phyloP scores from a whole-genome alignment of 2,888 invertebrate species.

The Lydus trimaculatus region DNA sequence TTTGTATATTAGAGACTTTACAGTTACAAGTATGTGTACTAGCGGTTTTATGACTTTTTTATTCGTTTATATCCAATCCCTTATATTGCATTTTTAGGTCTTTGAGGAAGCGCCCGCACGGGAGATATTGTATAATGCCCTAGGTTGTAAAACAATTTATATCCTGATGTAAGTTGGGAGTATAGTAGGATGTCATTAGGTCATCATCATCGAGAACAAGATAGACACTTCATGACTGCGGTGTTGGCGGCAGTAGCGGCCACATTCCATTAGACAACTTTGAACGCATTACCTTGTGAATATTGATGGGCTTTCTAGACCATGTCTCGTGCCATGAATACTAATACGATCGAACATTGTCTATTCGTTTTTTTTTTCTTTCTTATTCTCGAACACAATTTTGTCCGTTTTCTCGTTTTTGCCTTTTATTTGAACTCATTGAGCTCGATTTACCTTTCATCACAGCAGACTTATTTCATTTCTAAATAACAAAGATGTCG shows the following conservation, averaged over 20 bases:
- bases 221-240: slow-evolving; percentile 34
- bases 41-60: slow-evolving; percentile 42
- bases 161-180: slow-evolving; percentile 32
- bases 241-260: slow-evolving; percentile 45
- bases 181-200: slow-evolving; percentile 40
- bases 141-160: slow-evolving; percentile 41
- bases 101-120: slow-evolving; percentile 35
- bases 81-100: slow-evolving; percentile 41
- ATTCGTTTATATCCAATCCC: slow-evolving; percentile 43
- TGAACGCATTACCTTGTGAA: slow-evolving; percentile 55
- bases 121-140: slow-evolving; percentile 42
- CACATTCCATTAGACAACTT: slow-evolving; percentile 58
- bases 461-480: slow-evolving; percentile 26
- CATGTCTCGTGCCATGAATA: slow-evolving; percentile 51
- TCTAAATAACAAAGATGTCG: neutral
- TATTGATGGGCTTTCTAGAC: slow-evolving; percentile 52
- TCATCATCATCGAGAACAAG: slow-evolving; percentile 39
- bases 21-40: slow-evolving; percentile 21
- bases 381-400: neutral
- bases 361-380: slow-evolving; percentile 21
- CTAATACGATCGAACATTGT: slow-evolving; percentile 35
- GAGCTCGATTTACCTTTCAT: slow-evolving; percentile 33
- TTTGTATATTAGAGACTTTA: neutral
- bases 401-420: neutral
- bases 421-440: neutral